Percentiles rank a stretch among this genome's conserved stretches.
Evolutionary conservation across 2,888 invertebrate species (phyloP).

Genomic region (Stictocephala bisonia): DNA sequence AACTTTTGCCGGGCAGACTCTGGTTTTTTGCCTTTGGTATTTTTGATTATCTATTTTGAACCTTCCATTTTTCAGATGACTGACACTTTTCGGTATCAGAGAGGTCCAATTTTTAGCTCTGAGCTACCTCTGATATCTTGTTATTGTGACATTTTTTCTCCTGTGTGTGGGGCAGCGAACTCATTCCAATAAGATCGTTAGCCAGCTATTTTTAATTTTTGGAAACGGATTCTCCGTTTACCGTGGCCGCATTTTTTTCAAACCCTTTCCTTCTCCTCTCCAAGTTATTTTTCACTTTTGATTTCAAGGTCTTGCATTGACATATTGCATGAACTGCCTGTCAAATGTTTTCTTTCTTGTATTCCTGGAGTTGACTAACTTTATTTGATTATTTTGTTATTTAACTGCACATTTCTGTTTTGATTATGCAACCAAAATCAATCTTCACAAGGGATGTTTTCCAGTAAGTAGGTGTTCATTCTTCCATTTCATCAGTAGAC

Average conservation of each 20-base stretch:
- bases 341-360: slow-evolving; percentile 68
- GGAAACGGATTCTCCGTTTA: slow-evolving; percentile 64
- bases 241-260: slow-evolving; percentile 62
- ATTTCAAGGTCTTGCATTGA: slow-evolving; percentile 66
- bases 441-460: slow-evolving; percentile 78
- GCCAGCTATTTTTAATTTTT: slow-evolving; percentile 78
- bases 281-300: slow-evolving; percentile 47
- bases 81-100: slow-evolving; percentile 39
- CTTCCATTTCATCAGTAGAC: slow-evolving; percentile 10
- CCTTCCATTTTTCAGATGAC: slow-evolving; percentile 46
- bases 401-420: slow-evolving; percentile 70
- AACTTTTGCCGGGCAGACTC: slow-evolving; percentile 50
- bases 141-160: slow-evolving; percentile 82
- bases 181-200: slow-evolving; percentile 43
- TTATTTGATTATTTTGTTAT: slow-evolving; percentile 75
- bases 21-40: slow-evolving; percentile 51
- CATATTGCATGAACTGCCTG: slow-evolving; percentile 66
- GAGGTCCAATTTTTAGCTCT: slow-evolving; percentile 27
- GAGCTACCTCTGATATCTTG: slow-evolving; percentile 43
- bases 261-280: slow-evolving; percentile 62
- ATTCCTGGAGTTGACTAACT: slow-evolving; percentile 67
- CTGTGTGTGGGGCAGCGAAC: slow-evolving; percentile 80
- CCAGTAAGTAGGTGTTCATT: slow-evolving; percentile 71
- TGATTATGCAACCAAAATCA: slow-evolving; percentile 71
- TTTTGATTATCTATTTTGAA: slow-evolving; percentile 48